phyloP scores from a whole-genome alignment of 1,140 invertebrate genomes.

The Mercenaria mercenaria region DNA sequence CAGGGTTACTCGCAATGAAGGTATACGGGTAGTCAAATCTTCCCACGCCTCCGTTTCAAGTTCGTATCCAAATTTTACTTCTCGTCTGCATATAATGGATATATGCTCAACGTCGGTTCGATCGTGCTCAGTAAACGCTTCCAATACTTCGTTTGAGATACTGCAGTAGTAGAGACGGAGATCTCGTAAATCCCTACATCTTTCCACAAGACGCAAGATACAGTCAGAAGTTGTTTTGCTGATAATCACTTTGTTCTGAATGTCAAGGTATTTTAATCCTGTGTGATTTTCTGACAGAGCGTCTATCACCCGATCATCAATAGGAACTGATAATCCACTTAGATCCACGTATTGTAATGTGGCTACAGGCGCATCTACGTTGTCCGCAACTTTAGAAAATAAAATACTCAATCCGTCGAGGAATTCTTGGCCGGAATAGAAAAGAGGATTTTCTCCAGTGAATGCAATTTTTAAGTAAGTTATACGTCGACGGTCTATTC shows the following conservation, averaged over 20 bases:
- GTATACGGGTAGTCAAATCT: conserved; percentile 59
- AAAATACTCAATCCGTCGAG: conserved; percentile 60
- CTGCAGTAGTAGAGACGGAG: conserved; percentile 77
- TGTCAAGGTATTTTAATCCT: conserved; percentile 76
- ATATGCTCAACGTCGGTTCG: conserved; percentile 68
- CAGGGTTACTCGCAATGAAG: conserved; percentile 75
- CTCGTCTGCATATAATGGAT: conserved; percentile 76
- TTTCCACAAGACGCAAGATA: conserved; percentile 70
- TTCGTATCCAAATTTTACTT: conserved; percentile 77
- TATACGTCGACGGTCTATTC: conserved; percentile 56
- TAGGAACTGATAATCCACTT: conserved; percentile 73
- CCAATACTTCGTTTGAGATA: conserved; percentile 76
- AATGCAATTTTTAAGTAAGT: conserved; percentile 66
- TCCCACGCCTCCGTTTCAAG: conserved; percentile 75
- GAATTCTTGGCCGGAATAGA: conserved; percentile 77
- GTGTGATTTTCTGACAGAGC: conserved; percentile 73
- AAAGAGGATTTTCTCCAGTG: conserved; percentile 74
- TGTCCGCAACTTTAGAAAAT: conserved; percentile 55
- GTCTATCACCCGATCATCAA: conserved; percentile 76
- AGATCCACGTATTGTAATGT: conserved; percentile 72
- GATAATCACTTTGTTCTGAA: conserved; percentile 79
- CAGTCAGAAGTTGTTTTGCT: conserved; percentile 75
- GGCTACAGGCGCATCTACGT: not conserved
- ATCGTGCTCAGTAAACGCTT: conserved; percentile 67
- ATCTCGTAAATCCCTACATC: conserved; percentile 74